Percentiles rank a stretch among this genome's conserved stretches.
Evolutionary conservation across 2,797 vertebrate genomes (phyloP).

Genomic region (Allenopithecus nigroviridis): DNA sequence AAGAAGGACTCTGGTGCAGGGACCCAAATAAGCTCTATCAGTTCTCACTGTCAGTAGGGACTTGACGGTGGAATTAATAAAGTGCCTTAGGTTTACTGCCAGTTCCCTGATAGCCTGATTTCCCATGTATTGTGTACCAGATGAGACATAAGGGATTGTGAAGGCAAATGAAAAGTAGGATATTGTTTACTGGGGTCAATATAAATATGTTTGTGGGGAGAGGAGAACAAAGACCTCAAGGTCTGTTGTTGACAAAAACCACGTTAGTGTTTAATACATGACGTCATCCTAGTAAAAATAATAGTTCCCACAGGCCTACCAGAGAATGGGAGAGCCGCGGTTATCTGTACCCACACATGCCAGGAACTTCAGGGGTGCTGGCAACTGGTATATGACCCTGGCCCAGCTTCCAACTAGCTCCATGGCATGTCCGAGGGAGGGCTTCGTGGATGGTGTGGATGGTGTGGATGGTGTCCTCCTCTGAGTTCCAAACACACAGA

Average conservation of each 20-base stretch:
- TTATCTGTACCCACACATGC: conserved; percentile 61
- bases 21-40: neutral
- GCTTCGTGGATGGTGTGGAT: neutral
- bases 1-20: neutral
- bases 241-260: conserved; percentile 80
- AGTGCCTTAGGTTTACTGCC: neutral
- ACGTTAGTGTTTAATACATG: conserved; percentile 66
- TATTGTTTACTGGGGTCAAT: conserved; percentile 62
- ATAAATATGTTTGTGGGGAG: conserved; percentile 63
- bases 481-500: neutral
- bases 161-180: conserved; percentile 49
- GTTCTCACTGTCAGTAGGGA: neutral
- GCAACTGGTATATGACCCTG: neutral
- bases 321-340: neutral
- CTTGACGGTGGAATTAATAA: conserved; percentile 25
- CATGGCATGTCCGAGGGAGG: neutral
- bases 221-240: conserved; percentile 59
- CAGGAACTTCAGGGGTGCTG: neutral
- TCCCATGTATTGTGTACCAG: neutral
- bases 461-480: neutral
- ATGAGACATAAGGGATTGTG: neutral
- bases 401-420: neutral
- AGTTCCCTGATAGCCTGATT: conserved; percentile 4
- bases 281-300: conserved; percentile 76
- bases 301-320: conserved; percentile 44